Conservation (phyloP, 2,888 invertebrate species). For the Osmoderma eremita region DNA sequence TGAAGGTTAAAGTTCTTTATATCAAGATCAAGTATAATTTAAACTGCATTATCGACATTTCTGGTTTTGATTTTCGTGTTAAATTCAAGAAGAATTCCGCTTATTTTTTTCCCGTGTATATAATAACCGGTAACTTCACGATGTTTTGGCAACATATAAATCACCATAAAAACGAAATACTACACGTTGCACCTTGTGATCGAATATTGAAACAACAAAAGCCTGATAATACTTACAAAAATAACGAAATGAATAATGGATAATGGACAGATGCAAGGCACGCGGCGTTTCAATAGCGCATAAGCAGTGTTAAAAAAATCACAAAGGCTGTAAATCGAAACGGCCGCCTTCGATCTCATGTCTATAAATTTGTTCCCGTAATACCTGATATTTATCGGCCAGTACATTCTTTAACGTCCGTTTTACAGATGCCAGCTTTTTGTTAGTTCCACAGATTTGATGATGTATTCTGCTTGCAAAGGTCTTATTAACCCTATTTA, state of each 20-base stretch:
- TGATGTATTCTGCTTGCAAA: conserved; percentile 59
- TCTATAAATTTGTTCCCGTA: conserved; percentile 58
- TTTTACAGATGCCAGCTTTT: conserved; percentile 57
- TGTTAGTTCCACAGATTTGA: conserved; percentile 57
- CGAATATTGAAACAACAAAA: conserved; percentile 48
- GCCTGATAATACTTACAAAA: conserved; percentile 40
- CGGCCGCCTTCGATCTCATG: conserved; percentile 51
- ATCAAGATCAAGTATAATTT: conserved; percentile 11
- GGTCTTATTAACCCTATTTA: conserved; percentile 60
- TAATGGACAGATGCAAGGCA: conserved; percentile 56
- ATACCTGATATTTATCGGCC: conserved; percentile 50
- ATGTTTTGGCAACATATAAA: conserved; percentile 29
- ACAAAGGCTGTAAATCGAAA: conserved; percentile 54
- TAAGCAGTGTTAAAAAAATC: conserved; percentile 48
- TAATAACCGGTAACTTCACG: conserved; percentile 8
- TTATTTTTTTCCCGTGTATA: conserved; percentile 5
- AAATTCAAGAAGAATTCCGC: conserved; percentile 5
- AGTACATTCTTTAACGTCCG: conserved; percentile 56
- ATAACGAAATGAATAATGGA: conserved; percentile 54
- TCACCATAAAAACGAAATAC: conserved; percentile 35
- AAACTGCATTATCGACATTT: background rate
- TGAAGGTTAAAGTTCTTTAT: conserved; percentile 1
- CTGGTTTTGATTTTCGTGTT: conserved; percentile 18
- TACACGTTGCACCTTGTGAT: conserved; percentile 49
- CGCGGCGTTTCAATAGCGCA: conserved; percentile 52